Evolutionary conservation across 2,113 vertebrate species (phyloP).

Genomic region (Bos indicus): DNA sequence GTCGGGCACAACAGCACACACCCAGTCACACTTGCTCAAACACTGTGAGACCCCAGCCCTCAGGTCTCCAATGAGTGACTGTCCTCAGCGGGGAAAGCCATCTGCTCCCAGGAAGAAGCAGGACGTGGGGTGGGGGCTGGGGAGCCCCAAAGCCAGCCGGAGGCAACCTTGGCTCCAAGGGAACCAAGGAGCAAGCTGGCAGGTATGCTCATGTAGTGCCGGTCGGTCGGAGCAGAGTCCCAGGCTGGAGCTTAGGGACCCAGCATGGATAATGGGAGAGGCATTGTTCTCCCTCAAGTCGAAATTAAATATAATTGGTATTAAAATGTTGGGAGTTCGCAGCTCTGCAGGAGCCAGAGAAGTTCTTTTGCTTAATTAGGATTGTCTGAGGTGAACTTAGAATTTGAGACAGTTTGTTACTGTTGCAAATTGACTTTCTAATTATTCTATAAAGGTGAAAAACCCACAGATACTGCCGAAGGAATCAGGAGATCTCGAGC

Average conservation of each 20-base stretch:
- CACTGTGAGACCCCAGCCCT: not conserved
- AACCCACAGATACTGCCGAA: not conserved
- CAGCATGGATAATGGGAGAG: conserved; percentile 15
- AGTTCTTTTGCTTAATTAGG: conserved; percentile 47
- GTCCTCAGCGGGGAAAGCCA: not conserved
- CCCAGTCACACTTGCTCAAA: not conserved
- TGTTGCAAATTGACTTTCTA: conserved; percentile 6
- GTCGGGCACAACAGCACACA: not conserved
- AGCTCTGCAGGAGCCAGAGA: conserved; percentile 25
- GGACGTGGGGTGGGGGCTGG: fast-evolving
- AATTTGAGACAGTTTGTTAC: conserved; percentile 33
- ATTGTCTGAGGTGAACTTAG: conserved; percentile 48
- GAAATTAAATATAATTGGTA: conserved; percentile 61
- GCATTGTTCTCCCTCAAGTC: conserved; percentile 25
- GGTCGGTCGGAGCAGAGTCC: not conserved
- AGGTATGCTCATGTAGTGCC: fast-evolving
- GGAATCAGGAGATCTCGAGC: not conserved
- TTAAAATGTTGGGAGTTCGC: conserved; percentile 36
- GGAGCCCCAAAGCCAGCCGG: not conserved
- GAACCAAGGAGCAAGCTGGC: not conserved
- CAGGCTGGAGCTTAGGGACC: not conserved
- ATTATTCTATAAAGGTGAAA: not conserved
- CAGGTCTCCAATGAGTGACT: not conserved
- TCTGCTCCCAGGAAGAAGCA: not conserved
- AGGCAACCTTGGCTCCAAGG: not conserved